These are phyloP conservation scores for Agapornis canus DNA, from an alignment of 2,797 vertebrate genomes.

Conservation along the genomic window DNA sequence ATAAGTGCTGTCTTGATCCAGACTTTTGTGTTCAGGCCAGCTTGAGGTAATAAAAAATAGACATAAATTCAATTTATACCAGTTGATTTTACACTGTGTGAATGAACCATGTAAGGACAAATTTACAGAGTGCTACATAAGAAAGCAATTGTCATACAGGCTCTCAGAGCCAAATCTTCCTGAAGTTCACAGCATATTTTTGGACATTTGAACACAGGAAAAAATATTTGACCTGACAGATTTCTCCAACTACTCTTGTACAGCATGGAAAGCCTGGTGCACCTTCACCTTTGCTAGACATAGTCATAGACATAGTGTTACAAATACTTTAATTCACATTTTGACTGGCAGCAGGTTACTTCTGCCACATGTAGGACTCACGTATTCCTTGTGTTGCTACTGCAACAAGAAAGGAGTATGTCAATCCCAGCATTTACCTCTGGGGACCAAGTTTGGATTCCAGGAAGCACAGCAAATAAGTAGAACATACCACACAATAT, in stretches of 20 bases:
- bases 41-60: not conserved
- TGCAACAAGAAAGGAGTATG: not conserved
- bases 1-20: not conserved
- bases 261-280: not conserved
- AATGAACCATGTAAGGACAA: not conserved
- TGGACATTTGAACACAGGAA: not conserved
- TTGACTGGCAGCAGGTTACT: not conserved
- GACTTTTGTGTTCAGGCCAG: not conserved
- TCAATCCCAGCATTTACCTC: conserved; percentile 10
- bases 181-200: not conserved
- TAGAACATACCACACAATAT: conserved; percentile 2
- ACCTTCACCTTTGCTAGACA: not conserved
- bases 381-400: not conserved
- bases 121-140: not conserved
- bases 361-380: not conserved
- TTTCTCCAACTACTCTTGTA: not conserved
- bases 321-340: not conserved
- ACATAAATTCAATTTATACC: not conserved
- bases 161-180: not conserved
- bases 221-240: not conserved
- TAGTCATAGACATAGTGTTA: not conserved
- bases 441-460: not conserved
- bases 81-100: not conserved
- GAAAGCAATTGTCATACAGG: not conserved
- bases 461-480: conserved; percentile 28